Evolutionary conservation across 2,113 vertebrate species (phyloP).

Genomic region (Cinclus cinclus): DNA sequence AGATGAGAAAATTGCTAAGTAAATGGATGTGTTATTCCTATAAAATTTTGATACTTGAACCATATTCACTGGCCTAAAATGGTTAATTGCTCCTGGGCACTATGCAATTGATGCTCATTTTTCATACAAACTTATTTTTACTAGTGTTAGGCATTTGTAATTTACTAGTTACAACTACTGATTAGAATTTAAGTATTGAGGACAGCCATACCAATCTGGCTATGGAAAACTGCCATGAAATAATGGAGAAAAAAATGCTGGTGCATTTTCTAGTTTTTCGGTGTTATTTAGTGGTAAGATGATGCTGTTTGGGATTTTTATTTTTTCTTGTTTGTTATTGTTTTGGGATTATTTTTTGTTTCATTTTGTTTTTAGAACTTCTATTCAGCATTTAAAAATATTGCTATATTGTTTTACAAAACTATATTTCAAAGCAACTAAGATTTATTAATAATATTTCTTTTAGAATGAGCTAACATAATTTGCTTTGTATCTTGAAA

Average conservation of each 20-base stretch:
- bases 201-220: not conserved
- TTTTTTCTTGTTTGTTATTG: not conserved
- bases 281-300: not conserved
- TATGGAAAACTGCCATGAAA: not conserved
- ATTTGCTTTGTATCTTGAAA: not conserved
- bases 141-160: not conserved
- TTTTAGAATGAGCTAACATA: not conserved
- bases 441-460: not conserved
- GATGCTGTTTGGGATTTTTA: not conserved
- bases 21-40: not conserved
- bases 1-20: not conserved
- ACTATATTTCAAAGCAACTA: not conserved
- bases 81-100: not conserved
- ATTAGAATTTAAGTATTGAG: not conserved
- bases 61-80: not conserved
- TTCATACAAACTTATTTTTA: not conserved
- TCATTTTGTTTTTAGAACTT: not conserved
- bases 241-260: not conserved
- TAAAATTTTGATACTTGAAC: not conserved
- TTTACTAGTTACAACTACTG: not conserved
- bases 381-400: not conserved
- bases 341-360: not conserved
- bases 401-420: not conserved
- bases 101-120: not conserved
- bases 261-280: not conserved